Evolutionary conservation across 1,140 invertebrate species (phyloP).

Genomic region (Wasmannia auropunctata): DNA sequence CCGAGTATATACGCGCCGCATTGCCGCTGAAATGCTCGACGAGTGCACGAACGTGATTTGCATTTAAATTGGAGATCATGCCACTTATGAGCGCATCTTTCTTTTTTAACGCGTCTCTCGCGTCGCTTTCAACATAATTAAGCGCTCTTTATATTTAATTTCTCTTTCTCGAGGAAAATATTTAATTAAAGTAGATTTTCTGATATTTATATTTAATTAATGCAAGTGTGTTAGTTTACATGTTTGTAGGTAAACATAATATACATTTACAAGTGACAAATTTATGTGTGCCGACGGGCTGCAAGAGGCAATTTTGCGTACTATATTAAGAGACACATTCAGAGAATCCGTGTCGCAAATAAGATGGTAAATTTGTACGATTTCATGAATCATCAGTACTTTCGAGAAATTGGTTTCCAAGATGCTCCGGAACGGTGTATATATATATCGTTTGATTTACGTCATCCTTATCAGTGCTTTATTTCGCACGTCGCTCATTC

Average conservation of each 20-base stretch:
- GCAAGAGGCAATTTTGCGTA: constrained; percentile 11
- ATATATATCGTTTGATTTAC: not conserved
- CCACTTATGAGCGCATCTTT: not conserved
- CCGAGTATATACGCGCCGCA: not conserved
- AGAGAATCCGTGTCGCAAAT: not conserved
- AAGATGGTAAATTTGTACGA: not conserved
- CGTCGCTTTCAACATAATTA: not conserved
- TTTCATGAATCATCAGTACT: constrained; percentile 27
- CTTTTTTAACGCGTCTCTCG: not conserved
- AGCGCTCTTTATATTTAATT: not conserved
- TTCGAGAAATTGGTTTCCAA: constrained; percentile 8
- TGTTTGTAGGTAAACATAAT: not conserved
- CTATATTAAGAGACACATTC: not conserved
- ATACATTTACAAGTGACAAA: not conserved
- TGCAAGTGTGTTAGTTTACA: not conserved
- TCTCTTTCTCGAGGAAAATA: not conserved
- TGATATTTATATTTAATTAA: not conserved
- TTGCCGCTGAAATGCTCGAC: not conserved
- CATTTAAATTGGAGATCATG: not conserved
- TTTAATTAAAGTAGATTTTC: not conserved
- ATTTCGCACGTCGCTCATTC: not conserved
- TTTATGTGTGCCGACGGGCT: not conserved
- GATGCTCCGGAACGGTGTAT: not conserved
- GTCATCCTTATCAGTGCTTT: not conserved
- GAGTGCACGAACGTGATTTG: not conserved